These are phyloP conservation scores for Sepioteuthis lessoniana DNA, from an alignment of 2,888 invertebrate species.

Conservation along the genomic window DNA sequence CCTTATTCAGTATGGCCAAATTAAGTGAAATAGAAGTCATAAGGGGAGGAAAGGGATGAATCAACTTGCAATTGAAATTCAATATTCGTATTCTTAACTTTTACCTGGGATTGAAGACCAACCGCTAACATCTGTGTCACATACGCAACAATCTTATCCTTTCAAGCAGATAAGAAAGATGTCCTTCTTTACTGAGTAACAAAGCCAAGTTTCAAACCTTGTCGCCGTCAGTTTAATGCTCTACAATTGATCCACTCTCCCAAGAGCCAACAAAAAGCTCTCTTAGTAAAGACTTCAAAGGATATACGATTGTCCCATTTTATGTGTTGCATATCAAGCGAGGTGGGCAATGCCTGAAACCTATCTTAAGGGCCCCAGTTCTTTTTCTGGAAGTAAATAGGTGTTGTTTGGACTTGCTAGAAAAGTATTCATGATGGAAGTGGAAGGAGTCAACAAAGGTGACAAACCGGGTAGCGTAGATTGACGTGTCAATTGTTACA, in stretches of 20 bases:
- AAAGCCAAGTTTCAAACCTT: no score
- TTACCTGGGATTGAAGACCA: no score
- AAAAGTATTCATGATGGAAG: background rate
- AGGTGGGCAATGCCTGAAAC: background rate
- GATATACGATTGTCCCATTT: background rate
- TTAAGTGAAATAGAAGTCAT: no score
- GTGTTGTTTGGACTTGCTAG: background rate
- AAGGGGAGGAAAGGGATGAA: no score
- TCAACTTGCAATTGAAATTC: no score
- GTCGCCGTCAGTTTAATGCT: no score
- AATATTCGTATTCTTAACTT: no score
- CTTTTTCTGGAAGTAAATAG: background rate
- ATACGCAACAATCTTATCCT: no score
- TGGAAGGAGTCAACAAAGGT: background rate
- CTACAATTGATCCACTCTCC: background rate
- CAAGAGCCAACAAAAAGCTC: background rate
- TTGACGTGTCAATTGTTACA: slow-evolving; percentile 23
- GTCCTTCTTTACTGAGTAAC: no score
- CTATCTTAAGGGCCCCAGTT: background rate
- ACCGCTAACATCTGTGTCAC: no score
- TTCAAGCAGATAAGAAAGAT: no score
- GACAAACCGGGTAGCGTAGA: slow-evolving; percentile 2
- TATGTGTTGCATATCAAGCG: background rate
- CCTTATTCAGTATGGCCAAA: no score
- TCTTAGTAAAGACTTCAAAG: background rate